Percentiles rank a stretch among this genome's conserved stretches.
These are phyloP conservation scores for Cyprinella venusta DNA, from an alignment of 2,797 vertebrate genomes.

Conservation along the genomic window DNA sequence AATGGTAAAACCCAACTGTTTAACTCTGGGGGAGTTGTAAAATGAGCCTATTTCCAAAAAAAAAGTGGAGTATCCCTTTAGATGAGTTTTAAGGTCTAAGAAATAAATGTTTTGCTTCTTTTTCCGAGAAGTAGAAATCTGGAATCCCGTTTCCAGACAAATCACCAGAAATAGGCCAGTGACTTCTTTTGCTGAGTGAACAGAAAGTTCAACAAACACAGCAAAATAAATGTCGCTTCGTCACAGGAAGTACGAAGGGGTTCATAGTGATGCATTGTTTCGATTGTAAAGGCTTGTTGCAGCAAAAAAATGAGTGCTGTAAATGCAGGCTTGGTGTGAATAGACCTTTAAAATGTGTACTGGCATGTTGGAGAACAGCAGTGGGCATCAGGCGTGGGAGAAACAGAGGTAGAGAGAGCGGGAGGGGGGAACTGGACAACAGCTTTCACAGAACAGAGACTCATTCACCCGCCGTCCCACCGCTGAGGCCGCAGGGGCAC, in stretches of 20 bases:
- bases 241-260: background rate
- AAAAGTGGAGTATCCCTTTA: too few relatives aligned
- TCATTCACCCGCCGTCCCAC: constrained; percentile 25
- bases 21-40: too few relatives aligned
- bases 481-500: constrained; percentile 8
- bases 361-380: constrained; percentile 35
- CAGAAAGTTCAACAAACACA: background rate
- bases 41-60: too few relatives aligned
- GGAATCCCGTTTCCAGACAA: background rate
- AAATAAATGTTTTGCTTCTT: background rate
- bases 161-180: background rate
- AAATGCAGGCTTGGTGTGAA: background rate
- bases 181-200: background rate
- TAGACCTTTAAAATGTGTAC: constrained; percentile 1
- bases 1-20: too few relatives aligned
- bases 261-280: constrained; percentile 22
- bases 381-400: constrained; percentile 29
- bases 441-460: constrained; percentile 43
- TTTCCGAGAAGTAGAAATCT: background rate
- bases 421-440: constrained; percentile 48
- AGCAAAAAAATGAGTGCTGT: background rate
- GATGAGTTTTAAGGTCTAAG: background rate
- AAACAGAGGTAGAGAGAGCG: constrained; percentile 15
- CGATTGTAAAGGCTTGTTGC: background rate
- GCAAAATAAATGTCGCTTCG: background rate